Percentiles rank a stretch among this genome's conserved stretches.
These are phyloP conservation scores for Atta colombica DNA, from an alignment of 1,140 invertebrate genomes.

Conservation along the genomic window DNA sequence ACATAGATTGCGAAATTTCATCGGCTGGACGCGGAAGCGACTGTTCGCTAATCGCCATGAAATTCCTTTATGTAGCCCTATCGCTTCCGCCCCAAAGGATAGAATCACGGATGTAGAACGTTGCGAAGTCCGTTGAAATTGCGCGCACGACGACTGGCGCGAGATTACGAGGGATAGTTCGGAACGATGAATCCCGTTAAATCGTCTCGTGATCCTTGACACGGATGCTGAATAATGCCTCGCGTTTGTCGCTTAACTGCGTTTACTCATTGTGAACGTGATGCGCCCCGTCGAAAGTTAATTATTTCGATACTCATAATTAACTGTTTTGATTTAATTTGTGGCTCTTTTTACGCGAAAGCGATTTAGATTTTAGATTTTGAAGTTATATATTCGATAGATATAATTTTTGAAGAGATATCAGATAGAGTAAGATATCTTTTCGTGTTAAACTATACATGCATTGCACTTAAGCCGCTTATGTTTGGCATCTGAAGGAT, in stretches of 20 bases:
- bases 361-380: neutral
- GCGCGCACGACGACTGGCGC: neutral
- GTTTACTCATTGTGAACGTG: neutral
- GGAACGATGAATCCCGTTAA: slow-evolving; percentile 1
- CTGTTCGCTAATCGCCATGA: slow-evolving; percentile 10
- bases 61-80: slow-evolving; percentile 32
- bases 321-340: neutral
- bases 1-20: neutral
- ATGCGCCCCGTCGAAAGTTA: neutral
- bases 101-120: slow-evolving; percentile 1
- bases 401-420: no score
- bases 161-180: slow-evolving; percentile 18
- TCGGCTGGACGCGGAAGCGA: neutral
- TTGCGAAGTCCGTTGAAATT: slow-evolving; percentile 36
- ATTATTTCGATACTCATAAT: neutral
- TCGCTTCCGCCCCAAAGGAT: neutral
- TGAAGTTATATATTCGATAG: no score
- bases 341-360: neutral
- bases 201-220: slow-evolving; percentile 32
- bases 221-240: slow-evolving; percentile 22
- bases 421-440: neutral
- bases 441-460: neutral
- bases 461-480: neutral
- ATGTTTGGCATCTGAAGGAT: neutral
- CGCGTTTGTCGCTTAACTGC: neutral